A percentile compares a stretch with the other conserved stretches of the same genome.
phyloP scores from a whole-genome alignment of 2,888 invertebrate species.

The Bombylius discolor region DNA sequence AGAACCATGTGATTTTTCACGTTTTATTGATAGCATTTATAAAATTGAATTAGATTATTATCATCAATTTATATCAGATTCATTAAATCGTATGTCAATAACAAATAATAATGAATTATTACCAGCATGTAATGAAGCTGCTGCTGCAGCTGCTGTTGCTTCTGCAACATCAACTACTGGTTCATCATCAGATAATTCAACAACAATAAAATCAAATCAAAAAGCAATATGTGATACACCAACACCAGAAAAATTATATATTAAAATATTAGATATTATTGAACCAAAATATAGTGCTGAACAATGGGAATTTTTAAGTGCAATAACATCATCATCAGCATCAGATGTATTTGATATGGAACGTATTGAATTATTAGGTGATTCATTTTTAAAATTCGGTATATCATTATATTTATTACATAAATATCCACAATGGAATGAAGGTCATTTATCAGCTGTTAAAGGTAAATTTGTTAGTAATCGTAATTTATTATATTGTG shows the following conservation, averaged over 20 bases:
- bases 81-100: neutral
- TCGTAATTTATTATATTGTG: slow-evolving; percentile 72
- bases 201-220: neutral
- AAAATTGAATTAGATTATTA: slow-evolving; percentile 59
- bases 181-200: neutral
- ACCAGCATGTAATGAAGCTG: neutral
- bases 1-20: slow-evolving; percentile 48
- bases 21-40: slow-evolving; percentile 36
- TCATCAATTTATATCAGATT: slow-evolving; percentile 43
- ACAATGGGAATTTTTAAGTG: slow-evolving; percentile 37
- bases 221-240: slow-evolving; percentile 9
- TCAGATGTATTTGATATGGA: slow-evolving; percentile 67
- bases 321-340: slow-evolving; percentile 53
- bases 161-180: neutral
- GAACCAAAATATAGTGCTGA: slow-evolving; percentile 16
- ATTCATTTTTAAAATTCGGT: slow-evolving; percentile 68
- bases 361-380: slow-evolving; percentile 71
- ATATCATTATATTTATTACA: slow-evolving; percentile 55
- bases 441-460: slow-evolving; percentile 58
- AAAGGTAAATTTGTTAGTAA: slow-evolving; percentile 61
- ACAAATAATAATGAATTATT: neutral
- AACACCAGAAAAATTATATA: slow-evolving; percentile 5
- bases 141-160: neutral
- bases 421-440: slow-evolving; percentile 49
- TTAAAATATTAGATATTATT: slow-evolving; percentile 20